Conservation (phyloP, 1,140 invertebrate genomes). For the Chymomyza costata region DNA sequence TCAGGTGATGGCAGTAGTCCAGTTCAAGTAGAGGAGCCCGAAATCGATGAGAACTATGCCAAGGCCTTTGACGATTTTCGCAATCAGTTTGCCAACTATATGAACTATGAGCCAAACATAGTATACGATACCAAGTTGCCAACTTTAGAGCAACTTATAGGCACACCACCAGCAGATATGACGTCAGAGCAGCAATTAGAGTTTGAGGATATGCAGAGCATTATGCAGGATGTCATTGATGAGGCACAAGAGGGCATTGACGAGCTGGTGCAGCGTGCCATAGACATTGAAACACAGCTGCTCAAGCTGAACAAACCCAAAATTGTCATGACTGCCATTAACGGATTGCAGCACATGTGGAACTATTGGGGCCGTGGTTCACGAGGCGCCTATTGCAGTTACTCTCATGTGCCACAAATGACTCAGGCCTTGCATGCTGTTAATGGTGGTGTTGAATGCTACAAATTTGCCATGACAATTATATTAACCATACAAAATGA, state of each 20-base stretch:
- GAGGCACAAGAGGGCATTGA: slow-evolving; percentile 55
- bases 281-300: slow-evolving; percentile 39
- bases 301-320: slow-evolving; percentile 60
- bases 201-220: slow-evolving; percentile 43
- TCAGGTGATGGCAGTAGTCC: slow-evolving; percentile 38
- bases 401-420: slow-evolving; percentile 59
- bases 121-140: slow-evolving; percentile 57
- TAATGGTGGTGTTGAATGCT: slow-evolving; percentile 59
- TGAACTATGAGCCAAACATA: slow-evolving; percentile 30
- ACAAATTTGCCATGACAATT: slow-evolving; percentile 41
- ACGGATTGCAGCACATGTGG: slow-evolving; percentile 42
- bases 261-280: slow-evolving; percentile 40
- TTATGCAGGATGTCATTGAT: slow-evolving; percentile 57
- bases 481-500: slow-evolving; percentile 47
- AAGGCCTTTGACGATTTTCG: slow-evolving; percentile 39
- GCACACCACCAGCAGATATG: slow-evolving; percentile 19
- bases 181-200: slow-evolving; percentile 38
- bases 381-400: slow-evolving; percentile 64
- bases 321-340: slow-evolving; percentile 49
- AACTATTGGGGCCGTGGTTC: slow-evolving; percentile 35
- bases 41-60: slow-evolving; percentile 25
- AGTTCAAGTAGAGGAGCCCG: background rate
- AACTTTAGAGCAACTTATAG: slow-evolving; percentile 46
- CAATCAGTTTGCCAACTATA: slow-evolving; percentile 23
- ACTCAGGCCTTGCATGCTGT: slow-evolving; percentile 47